Evolutionary conservation across 2,888 invertebrate genomes (phyloP).

Genomic region (Deilephila porcellus): DNA sequence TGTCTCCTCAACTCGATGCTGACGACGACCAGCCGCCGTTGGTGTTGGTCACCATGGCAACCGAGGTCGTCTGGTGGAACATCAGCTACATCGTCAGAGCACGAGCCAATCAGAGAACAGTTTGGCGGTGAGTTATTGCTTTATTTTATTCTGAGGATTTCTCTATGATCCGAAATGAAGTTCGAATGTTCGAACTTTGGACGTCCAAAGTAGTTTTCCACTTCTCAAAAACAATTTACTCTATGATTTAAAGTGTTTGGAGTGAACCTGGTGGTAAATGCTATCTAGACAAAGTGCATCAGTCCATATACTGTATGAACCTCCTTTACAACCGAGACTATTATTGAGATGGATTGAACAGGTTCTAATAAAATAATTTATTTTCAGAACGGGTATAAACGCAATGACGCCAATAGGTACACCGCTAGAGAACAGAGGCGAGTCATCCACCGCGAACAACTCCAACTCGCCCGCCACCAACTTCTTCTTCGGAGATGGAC

Average conservation of each 20-base stretch:
- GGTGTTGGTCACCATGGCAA: constrained; percentile 83
- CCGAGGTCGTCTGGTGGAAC: constrained; percentile 86
- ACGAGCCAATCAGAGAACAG: constrained; percentile 50
- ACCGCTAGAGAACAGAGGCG: constrained; percentile 55
- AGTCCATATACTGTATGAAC: too few relatives aligned
- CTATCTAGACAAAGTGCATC: too few relatives aligned
- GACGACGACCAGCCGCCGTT: constrained; percentile 69
- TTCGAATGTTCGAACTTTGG: too few relatives aligned
- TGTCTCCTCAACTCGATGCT: constrained; percentile 38
- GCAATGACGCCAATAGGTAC: constrained; percentile 67
- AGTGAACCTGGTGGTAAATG: too few relatives aligned
- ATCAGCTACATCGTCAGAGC: constrained; percentile 65
- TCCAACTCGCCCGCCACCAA: constrained; percentile 44
- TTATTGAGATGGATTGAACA: too few relatives aligned
- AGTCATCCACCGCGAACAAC: constrained; percentile 43
- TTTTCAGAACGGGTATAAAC: constrained; percentile 61
- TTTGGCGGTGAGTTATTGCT: constrained; percentile 56
- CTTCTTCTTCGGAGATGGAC: constrained; percentile 67
- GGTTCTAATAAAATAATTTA: neutral
- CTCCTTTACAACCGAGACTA: too few relatives aligned
- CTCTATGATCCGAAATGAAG: too few relatives aligned
- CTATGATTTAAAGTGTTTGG: too few relatives aligned
- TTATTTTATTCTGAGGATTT: neutral
- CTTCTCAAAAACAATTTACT: too few relatives aligned
- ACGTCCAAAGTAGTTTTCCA: too few relatives aligned